Percentiles rank a stretch among this genome's conserved stretches.
These are phyloP conservation scores for Netelia melanura DNA, from an alignment of 2,888 invertebrate genomes.

Conservation along the genomic window DNA sequence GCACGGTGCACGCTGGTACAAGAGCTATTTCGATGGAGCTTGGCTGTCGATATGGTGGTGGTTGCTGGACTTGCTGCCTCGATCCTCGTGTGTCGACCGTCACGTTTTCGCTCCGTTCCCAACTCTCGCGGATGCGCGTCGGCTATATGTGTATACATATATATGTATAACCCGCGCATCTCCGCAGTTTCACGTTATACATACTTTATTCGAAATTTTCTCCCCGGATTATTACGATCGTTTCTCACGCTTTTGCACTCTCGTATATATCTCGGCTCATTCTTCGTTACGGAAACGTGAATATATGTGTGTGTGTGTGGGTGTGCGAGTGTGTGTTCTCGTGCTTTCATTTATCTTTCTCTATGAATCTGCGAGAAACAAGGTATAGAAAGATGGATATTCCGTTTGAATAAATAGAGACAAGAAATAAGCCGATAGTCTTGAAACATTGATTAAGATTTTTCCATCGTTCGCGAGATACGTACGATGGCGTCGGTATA, in stretches of 20 bases:
- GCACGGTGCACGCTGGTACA: slow-evolving; percentile 37
- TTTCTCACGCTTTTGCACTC: slow-evolving; percentile 8
- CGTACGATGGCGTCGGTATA: too few species aligned
- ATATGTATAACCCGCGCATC: slow-evolving; percentile 12
- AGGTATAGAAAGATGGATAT: background rate
- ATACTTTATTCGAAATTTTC: slow-evolving; percentile 30
- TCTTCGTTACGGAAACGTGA: background rate
- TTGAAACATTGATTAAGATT: background rate
- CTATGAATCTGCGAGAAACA: background rate
- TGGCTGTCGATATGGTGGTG: slow-evolving; percentile 22
- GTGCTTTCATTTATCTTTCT: background rate
- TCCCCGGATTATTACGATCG: slow-evolving; percentile 32
- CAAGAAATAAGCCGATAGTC: background rate
- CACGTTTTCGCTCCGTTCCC: slow-evolving; percentile 29
- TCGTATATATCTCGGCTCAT: background rate
- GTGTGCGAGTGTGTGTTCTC: background rate
- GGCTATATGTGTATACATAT: background rate
- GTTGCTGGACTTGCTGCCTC: slow-evolving; percentile 36
- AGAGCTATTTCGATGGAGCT: slow-evolving; percentile 46
- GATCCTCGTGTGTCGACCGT: slow-evolving; percentile 43
- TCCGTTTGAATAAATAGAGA: background rate
- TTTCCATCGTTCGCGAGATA: too few species aligned
- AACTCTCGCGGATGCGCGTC: slow-evolving; percentile 1
- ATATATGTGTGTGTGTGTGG: too few species aligned
- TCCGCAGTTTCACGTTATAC: slow-evolving; percentile 16